A percentile compares a stretch with the other conserved stretches of the same genome.
phyloP scores from a whole-genome alignment of 1,140 invertebrate genomes.

The Aphaenogaster ashmeadi region DNA sequence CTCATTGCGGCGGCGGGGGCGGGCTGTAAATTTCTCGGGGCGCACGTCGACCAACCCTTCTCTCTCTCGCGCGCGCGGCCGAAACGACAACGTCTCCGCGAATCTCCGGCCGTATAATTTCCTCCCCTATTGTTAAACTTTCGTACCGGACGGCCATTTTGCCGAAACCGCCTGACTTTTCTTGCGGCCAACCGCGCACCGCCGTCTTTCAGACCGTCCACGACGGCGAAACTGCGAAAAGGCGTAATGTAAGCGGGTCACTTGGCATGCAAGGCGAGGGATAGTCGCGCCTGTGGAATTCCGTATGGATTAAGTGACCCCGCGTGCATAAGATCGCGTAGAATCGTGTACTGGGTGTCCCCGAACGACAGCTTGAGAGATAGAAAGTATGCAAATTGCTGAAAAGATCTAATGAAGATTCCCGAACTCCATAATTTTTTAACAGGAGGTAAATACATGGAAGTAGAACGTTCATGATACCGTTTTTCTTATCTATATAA shows the following conservation, averaged over 20 bases:
- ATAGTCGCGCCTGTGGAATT: slow-evolving; percentile 74
- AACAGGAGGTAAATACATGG: not conserved
- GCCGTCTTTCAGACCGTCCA: slow-evolving; percentile 39
- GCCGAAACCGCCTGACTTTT: slow-evolving; percentile 59
- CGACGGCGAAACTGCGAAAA: slow-evolving; percentile 36
- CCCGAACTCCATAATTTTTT: not conserved
- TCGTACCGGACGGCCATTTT: slow-evolving; percentile 60
- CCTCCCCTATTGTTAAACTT: slow-evolving; percentile 61
- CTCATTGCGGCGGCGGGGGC: slow-evolving; percentile 44
- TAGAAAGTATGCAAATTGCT: slow-evolving; percentile 5
- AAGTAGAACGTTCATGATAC: not conserved
- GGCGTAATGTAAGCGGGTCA: slow-evolving; percentile 71
- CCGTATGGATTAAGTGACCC: slow-evolving; percentile 78
- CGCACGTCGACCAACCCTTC: slow-evolving; percentile 42
- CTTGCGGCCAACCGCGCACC: not conserved
- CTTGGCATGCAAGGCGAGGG: slow-evolving; percentile 76
- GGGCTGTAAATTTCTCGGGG: slow-evolving; percentile 57
- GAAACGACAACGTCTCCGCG: slow-evolving; percentile 57
- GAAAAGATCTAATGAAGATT: not conserved
- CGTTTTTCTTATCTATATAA: not conserved
- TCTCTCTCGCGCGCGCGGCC: not conserved
- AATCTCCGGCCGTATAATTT: slow-evolving; percentile 63
- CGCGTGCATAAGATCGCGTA: slow-evolving; percentile 58
- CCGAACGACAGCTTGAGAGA: not conserved
- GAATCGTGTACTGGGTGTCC: slow-evolving; percentile 50